phyloP scores from a whole-genome alignment of 1,140 invertebrate species.

The Danaus plexippus region DNA sequence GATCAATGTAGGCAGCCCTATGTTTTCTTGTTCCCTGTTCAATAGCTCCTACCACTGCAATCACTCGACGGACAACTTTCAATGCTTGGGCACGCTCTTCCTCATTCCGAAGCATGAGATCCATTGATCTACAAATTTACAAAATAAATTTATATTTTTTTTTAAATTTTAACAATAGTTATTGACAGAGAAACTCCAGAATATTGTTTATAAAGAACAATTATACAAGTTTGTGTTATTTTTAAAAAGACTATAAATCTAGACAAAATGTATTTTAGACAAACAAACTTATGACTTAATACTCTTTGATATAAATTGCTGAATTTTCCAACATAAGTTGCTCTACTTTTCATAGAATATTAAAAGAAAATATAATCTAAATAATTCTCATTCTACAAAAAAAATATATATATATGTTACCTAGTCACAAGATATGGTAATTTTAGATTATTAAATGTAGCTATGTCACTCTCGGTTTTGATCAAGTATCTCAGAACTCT shows the following conservation, averaged over 20 bases:
- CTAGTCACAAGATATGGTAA: constrained; percentile 86
- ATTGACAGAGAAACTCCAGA: neutral
- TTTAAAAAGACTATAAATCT: too few species aligned
- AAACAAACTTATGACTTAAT: too few species aligned
- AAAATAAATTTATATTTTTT: constrained; percentile 7
- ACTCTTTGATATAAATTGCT: too few species aligned
- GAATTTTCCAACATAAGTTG: too few species aligned
- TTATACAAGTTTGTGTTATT: too few species aligned
- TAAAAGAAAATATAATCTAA: constrained; percentile 1
- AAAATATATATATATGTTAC: constrained; percentile 53
- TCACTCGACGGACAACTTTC: constrained; percentile 81
- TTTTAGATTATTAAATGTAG: constrained; percentile 83
- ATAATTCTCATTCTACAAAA: neutral
- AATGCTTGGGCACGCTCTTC: constrained; percentile 92
- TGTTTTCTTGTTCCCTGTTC: constrained; percentile 77
- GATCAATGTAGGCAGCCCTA: constrained; percentile 44
- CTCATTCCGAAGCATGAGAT: constrained; percentile 88
- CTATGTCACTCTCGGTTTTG: constrained; percentile 82
- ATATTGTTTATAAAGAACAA: neutral
- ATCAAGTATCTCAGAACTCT: constrained; percentile 89
- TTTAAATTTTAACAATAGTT: neutral
- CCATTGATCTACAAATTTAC: constrained; percentile 76
- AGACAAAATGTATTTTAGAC: too few species aligned
- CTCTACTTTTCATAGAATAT: neutral
- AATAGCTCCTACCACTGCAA: constrained; percentile 75